Conservation (phyloP, 2,797 vertebrate genomes). For the Neosalanx taihuensis region DNA sequence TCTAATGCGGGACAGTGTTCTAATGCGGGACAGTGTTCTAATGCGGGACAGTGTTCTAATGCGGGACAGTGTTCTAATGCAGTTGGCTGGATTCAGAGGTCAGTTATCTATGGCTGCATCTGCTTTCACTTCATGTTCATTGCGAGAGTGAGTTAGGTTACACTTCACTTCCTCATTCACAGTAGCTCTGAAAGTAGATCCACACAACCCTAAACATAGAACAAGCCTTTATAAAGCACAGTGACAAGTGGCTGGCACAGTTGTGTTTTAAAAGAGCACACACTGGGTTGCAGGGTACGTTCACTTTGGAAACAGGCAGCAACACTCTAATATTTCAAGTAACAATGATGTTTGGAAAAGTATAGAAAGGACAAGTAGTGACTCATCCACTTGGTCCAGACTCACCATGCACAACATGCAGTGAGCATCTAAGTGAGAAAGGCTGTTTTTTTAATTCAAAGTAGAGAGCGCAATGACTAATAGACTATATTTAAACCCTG, state of each 20-base stretch:
- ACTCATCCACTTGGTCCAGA: not conserved
- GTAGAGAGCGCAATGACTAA: not conserved
- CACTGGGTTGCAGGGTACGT: not conserved
- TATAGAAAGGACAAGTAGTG: no score
- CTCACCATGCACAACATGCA: not conserved
- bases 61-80: no score
- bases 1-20: no score
- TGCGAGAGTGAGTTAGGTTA: constrained; percentile 33
- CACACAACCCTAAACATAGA: constrained; percentile 58
- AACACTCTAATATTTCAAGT: no score
- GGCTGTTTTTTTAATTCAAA: not conserved
- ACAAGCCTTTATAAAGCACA: constrained; percentile 42
- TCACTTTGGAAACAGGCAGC: not conserved
- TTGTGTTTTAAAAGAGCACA: constrained; percentile 17
- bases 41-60: no score
- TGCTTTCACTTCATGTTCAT: constrained; percentile 2
- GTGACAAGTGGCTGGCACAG: constrained; percentile 18
- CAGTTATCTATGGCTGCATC: not conserved
- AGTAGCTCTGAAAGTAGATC: constrained; percentile 27
- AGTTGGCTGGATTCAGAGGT: constrained; percentile 1
- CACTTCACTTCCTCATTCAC: constrained; percentile 33
- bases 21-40: no score
- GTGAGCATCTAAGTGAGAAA: not conserved
- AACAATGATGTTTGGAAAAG: no score
- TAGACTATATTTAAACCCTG: not conserved